Evolutionary conservation across 1,140 invertebrate species (phyloP).

Genomic region (Pseudomyrmex concolor): DNA sequence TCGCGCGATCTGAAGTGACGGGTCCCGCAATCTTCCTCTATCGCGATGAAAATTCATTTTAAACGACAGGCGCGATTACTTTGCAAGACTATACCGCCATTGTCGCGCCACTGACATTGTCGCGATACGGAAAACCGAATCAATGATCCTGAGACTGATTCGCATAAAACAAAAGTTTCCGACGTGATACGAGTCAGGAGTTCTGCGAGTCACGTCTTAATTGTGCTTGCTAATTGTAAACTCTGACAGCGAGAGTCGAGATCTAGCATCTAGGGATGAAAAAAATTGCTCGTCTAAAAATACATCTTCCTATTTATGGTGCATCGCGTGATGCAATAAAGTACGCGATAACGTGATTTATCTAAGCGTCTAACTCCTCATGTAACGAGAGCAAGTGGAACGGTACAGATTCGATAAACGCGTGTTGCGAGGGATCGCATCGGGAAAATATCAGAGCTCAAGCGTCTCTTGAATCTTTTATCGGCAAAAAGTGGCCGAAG

Average conservation of each 20-base stretch:
- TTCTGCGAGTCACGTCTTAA: too few species aligned
- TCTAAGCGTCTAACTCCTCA: not conserved
- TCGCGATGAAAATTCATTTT: constrained; percentile 70
- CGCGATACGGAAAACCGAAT: not conserved
- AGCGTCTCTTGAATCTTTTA: not conserved
- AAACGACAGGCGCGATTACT: constrained; percentile 62
- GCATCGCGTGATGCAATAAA: not conserved
- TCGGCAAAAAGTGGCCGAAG: constrained; percentile 1
- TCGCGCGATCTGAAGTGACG: constrained; percentile 61
- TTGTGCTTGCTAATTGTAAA: too few species aligned
- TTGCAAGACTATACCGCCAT: constrained; percentile 20
- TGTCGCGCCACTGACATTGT: constrained; percentile 1
- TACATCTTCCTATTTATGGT: too few species aligned
- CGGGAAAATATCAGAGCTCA: not conserved
- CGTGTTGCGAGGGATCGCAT: not conserved
- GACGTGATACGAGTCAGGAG: too few species aligned
- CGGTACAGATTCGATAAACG: not conserved
- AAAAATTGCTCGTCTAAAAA: too few species aligned
- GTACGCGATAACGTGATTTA: not conserved
- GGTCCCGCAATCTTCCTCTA: constrained; percentile 26
- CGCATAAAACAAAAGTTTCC: not conserved
- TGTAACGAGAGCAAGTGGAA: not conserved
- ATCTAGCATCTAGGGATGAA: too few species aligned
- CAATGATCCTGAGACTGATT: constrained; percentile 19
- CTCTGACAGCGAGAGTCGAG: too few species aligned